Evolutionary conservation across 2,113 vertebrate genomes (phyloP).

Genomic region (Ancistrus triradiatus): DNA sequence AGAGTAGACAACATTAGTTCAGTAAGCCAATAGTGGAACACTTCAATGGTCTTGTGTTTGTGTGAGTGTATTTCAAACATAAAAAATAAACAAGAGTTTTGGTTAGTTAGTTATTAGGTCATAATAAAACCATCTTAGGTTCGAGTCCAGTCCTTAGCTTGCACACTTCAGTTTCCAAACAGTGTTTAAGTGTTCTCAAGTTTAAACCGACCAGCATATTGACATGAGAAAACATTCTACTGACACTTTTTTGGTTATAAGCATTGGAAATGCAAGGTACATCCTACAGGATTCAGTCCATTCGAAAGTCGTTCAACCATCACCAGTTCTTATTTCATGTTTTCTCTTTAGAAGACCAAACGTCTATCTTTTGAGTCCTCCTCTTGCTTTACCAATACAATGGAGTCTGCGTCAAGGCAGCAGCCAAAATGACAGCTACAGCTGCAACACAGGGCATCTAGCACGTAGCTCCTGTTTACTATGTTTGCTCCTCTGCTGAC

Average conservation of each 20-base stretch:
- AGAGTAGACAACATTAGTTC: constrained; percentile 99
- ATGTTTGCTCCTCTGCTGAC: constrained; percentile 75
- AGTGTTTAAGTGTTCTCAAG: constrained; percentile 45
- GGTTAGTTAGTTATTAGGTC: constrained; percentile 58
- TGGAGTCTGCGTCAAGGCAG: constrained; percentile 86
- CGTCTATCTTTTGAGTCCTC: constrained; percentile 62
- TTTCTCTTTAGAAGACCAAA: constrained; percentile 19
- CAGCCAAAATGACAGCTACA: constrained; percentile 79
- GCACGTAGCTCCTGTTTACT: constrained; percentile 26
- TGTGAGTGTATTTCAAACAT: constrained; percentile 42
- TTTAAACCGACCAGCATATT: constrained; percentile 81
- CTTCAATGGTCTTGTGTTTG: constrained; percentile 65
- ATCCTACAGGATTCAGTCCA: constrained; percentile 85
- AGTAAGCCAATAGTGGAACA: constrained; percentile 97
- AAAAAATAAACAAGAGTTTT: constrained; percentile 62
- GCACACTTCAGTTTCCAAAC: constrained; percentile 47
- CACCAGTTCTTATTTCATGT: constrained; percentile 24
- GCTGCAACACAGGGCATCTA: constrained; percentile 64
- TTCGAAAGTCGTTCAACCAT: constrained; percentile 69
- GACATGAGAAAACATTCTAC: constrained; percentile 93
- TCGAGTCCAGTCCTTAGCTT: constrained; percentile 57
- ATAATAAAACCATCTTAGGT: constrained; percentile 72
- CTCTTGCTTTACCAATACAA: constrained; percentile 82
- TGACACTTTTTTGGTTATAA: constrained; percentile 96
- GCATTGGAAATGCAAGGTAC: constrained; percentile 99